Conservation (phyloP, 2,888 invertebrate species). For the Xanthorhoe designata region DNA sequence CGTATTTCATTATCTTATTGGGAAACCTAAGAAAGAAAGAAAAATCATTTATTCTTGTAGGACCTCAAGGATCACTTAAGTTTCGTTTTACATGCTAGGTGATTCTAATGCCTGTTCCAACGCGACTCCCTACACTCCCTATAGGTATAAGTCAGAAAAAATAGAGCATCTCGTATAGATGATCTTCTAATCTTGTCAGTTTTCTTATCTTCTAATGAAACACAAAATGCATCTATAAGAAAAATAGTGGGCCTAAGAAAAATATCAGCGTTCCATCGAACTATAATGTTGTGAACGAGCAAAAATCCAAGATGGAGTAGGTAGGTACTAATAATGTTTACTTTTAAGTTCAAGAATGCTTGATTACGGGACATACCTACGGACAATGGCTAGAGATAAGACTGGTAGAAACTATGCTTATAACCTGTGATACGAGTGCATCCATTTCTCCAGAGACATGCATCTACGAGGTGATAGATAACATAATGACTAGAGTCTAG, state of each 20-base stretch:
- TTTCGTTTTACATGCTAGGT: no score
- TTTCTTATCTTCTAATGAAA: background rate
- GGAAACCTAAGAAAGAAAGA: no score
- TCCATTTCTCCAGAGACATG: conserved; percentile 67
- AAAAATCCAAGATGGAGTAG: conserved; percentile 22
- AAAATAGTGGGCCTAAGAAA: background rate
- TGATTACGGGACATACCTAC: conserved; percentile 66
- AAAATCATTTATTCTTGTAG: no score
- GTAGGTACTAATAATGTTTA: conserved; percentile 42
- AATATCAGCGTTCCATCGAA: conserved; percentile 2
- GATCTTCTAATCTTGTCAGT: no score
- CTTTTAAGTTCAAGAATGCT: conserved; percentile 68
- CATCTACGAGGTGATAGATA: conserved; percentile 73
- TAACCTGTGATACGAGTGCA: conserved; percentile 55
- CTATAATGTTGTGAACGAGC: background rate
- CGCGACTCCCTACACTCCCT: no score
- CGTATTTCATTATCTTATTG: background rate
- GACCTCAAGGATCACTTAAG: no score
- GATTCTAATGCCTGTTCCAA: no score
- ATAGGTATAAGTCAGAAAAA: background rate
- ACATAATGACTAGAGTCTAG: conserved; percentile 72
- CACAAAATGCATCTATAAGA: background rate
- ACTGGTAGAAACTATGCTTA: conserved; percentile 43
- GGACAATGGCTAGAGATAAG: conserved; percentile 68
- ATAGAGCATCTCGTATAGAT: background rate